Evolutionary conservation across 1,140 invertebrate genomes (phyloP).

Genomic region (Hylaeus anthracinus): DNA sequence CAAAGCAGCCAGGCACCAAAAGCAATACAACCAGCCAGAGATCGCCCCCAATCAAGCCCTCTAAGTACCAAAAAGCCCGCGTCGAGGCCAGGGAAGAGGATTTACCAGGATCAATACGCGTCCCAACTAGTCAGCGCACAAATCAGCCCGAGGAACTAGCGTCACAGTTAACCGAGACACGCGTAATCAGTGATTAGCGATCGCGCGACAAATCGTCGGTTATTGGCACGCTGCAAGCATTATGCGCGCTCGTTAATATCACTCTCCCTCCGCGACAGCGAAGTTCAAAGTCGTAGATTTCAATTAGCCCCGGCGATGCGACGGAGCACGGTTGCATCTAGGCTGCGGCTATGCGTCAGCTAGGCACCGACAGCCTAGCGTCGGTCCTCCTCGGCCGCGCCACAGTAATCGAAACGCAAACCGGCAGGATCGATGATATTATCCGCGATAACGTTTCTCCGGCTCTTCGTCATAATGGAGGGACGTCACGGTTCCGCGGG

Average conservation of each 20-base stretch:
- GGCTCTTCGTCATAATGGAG: conserved; percentile 50
- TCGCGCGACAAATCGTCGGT: conserved; percentile 68
- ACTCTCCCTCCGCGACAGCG: conserved; percentile 20
- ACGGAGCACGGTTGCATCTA: conserved; percentile 18
- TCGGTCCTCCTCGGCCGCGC: neutral
- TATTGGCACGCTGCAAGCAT: conserved; percentile 63
- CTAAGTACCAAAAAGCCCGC: neutral
- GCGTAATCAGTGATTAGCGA: conserved; percentile 67
- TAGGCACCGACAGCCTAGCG: conserved; percentile 37
- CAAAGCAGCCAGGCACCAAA: no score
- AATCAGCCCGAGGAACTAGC: conserved; percentile 42
- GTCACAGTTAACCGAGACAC: conserved; percentile 37
- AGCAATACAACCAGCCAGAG: no score
- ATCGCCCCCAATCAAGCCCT: no score
- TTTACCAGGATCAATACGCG: neutral
- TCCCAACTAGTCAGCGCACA: conserved; percentile 13
- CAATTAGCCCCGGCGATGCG: conserved; percentile 68
- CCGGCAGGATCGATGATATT: conserved; percentile 62
- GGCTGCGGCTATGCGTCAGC: conserved; percentile 1
- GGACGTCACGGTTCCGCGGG: conserved; percentile 11
- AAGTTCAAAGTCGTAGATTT: conserved; percentile 77
- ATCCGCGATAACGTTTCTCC: conserved; percentile 60
- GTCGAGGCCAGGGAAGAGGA: neutral
- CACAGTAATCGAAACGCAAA: conserved; percentile 64
- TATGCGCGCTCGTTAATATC: conserved; percentile 63